Base-by-base conservation (phyloP, 2,888 invertebrate genomes). In the Tortrix viridana region DNA sequence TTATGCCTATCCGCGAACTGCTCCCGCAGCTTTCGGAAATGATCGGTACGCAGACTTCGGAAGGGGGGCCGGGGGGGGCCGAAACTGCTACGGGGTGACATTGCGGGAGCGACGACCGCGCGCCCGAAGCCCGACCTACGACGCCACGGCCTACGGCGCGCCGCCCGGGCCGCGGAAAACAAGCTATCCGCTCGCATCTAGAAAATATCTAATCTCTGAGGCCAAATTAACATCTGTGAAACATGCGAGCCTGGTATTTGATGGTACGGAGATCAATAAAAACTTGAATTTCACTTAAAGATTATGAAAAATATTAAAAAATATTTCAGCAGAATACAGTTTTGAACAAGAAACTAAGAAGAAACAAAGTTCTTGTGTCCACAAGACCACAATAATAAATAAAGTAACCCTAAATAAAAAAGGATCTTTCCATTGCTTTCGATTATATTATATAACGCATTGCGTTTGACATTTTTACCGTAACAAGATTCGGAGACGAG, bases 61-160 rank as follows among this genome's bases (percentile, higher is more conserved):
- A 16, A 47, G 59, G 70, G 63, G 70, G 63, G 68, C 69, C 53
- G 69, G 69, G 65, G 71, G 73, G 71, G 72, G 81, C 82, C 83
- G 81, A 85, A 85, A 85, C 80, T 82, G 78, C 71, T 76, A 76
- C 84, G 84, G 85, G 90, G 91, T 90, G 91, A 91, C 91, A 88
- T 90, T 89, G 91, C 77, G 75, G 83, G 91, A 86, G 73, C 89
- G 74, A 82, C 87, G 90, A 90, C 89, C 82, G 80, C 81, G 71
- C 86, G 84, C 84, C 85, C 65, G 65, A 41, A 20, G 61, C 65
- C 41, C 88, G 89, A 90, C 90, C 89, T 90, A 89, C 86, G 83
- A 89, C 86, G 83, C 81, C 81, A 85, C 85, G 76, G 76, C 80
- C 71, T 76, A 71, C 70, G 76, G 72, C 73, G 69, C 73, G 67